Base-by-base conservation (phyloP, 2,888 invertebrate genomes). In the Nasonovia ribisnigri region DNA sequence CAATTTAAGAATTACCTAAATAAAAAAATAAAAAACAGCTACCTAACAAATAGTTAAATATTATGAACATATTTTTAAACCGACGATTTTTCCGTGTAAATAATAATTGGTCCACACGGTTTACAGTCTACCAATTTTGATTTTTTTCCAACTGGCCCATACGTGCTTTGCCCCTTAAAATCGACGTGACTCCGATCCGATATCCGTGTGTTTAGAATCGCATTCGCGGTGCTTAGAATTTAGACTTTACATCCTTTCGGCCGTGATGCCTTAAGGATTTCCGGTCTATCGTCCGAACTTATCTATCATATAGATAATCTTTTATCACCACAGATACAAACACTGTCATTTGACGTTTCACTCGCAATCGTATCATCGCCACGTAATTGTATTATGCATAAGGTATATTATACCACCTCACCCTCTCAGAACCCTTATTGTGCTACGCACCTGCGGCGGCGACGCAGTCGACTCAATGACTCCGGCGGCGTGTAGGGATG, bases 381-480 rank as follows among this genome's bases (percentile, higher is more conserved):
- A 0, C 6, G 36, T 77, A 77, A 77, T 77, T 77, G 36, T 36
- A 77, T 77, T 77, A 77, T 1, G 20, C 8, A 36, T 6, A 57
- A 77, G 8, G 20, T 77, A 24, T 36, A 77, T 20, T 77, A 36
- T 36, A 1, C n/a, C n/a, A 20, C 20, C 36, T 24, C 6, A 36
- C 1, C 77, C 77, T 20, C 6, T 20, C 77, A 2, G 6, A 0
- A 6, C 20, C 67, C n/a, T 36, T 8, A 16, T 36, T 16, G 20
- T 20, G 20, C 77, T 20, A 36, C 77, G 20, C 77, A 77, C 77
- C 77, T 77, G 36, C 77, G 77, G 77, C 77, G 48, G 48, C 51
- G 48, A 36, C 26, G 57, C 29, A 90, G 60, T 90, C 67, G 67
- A 67, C 67, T 90, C 90, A 46, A 77, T n/a, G 67, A 77, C 90